These are phyloP conservation scores for Ichneumon xanthorius DNA, from an alignment of 2,888 invertebrate genomes.

Conservation along the genomic window DNA sequence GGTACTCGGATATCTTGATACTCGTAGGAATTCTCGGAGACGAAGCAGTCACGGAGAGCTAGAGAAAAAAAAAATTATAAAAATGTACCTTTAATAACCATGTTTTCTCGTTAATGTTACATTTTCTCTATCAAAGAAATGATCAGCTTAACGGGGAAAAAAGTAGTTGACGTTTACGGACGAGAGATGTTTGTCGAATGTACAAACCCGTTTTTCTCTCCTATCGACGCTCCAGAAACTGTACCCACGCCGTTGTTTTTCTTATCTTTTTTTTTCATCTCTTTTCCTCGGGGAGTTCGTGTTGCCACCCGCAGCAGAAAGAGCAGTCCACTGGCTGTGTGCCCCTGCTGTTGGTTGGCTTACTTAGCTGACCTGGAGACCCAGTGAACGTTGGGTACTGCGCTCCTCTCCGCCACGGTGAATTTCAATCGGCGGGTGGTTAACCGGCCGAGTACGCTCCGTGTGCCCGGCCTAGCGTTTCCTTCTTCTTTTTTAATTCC, in stretches of 20 bases:
- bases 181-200: too few species aligned
- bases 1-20: not conserved
- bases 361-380: conserved; percentile 84
- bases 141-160: too few species aligned
- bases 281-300: not conserved
- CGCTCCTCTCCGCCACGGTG: conserved; percentile 69
- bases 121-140: not conserved
- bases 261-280: not conserved
- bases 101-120: not conserved
- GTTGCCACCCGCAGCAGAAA: conserved; percentile 35
- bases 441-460: conserved; percentile 2
- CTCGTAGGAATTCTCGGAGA: not conserved
- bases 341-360: conserved; percentile 75
- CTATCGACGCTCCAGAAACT: not conserved
- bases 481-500: not conserved
- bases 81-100: too few species aligned
- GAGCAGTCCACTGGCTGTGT: conserved; percentile 33
- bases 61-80: too few species aligned
- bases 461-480: not conserved
- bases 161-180: too few species aligned
- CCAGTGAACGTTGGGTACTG: conserved; percentile 77
- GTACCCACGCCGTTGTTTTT: too few species aligned
- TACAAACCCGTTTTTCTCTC: not conserved
- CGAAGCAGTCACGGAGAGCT: not conserved
- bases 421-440: conserved; percentile 75